phyloP scores from a whole-genome alignment of 2,888 invertebrate genomes.

The Monochamus alternatus region DNA sequence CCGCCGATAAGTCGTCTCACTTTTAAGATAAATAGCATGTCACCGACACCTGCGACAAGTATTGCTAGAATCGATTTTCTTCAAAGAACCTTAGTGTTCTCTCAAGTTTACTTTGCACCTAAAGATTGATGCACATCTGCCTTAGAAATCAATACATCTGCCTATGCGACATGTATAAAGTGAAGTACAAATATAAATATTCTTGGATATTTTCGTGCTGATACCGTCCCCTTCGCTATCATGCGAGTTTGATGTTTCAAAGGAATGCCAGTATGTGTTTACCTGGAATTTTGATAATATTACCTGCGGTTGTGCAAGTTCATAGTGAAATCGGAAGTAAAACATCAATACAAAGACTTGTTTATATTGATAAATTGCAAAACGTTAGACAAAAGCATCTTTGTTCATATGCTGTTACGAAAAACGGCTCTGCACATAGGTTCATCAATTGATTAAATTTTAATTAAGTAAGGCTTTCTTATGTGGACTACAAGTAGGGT shows the following conservation, averaged over 20 bases:
- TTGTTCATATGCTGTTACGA: background rate
- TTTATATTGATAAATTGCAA: background rate
- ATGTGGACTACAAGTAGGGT: too few relatives aligned
- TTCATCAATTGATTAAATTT: too few relatives aligned
- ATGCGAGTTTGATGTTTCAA: constrained; percentile 9
- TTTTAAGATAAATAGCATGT: constrained; percentile 25
- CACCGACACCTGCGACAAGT: constrained; percentile 31
- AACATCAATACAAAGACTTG: background rate
- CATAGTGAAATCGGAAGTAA: constrained; percentile 11
- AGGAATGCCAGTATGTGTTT: constrained; percentile 20
- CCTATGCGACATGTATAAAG: constrained; percentile 29
- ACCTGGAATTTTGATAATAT: constrained; percentile 31
- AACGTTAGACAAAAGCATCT: background rate
- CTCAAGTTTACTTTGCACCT: constrained; percentile 36
- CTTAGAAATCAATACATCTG: constrained; percentile 37
- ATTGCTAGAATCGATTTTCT: constrained; percentile 35
- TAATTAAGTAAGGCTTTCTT: too few relatives aligned
- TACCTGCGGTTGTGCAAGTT: constrained; percentile 35
- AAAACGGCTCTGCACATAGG: background rate
- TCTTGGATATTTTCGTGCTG: constrained; percentile 31
- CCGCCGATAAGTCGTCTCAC: constrained; percentile 20
- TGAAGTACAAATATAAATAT: constrained; percentile 35
- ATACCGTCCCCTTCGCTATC: constrained; percentile 35
- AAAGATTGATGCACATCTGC: constrained; percentile 39
- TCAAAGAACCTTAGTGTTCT: constrained; percentile 35